These are phyloP conservation scores for Triplophysa tibetana DNA, from an alignment of 2,113 vertebrate species.

Conservation along the genomic window DNA sequence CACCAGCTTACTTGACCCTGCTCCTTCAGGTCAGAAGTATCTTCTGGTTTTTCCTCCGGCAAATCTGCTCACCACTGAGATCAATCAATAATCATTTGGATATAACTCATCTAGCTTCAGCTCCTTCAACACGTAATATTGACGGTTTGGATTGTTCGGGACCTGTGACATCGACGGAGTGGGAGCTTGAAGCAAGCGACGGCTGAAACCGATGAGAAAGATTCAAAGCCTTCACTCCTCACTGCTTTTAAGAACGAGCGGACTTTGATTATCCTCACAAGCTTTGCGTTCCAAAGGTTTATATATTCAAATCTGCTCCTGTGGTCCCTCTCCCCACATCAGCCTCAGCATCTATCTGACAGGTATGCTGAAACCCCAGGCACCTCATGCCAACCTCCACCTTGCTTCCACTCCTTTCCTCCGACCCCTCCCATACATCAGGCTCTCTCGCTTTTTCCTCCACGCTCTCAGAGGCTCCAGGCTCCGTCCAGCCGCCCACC, in stretches of 20 bases:
- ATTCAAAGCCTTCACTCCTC: slow-evolving; percentile 23
- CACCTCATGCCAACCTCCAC: slow-evolving; percentile 45
- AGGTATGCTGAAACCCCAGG: slow-evolving; percentile 50
- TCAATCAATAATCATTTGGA: slow-evolving; percentile 54
- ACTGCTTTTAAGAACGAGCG: slow-evolving; percentile 21
- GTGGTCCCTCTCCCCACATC: slow-evolving; percentile 43
- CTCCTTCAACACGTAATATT: slow-evolving; percentile 6
- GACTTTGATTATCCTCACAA: slow-evolving; percentile 39
- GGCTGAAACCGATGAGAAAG: not conserved
- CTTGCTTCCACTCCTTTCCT: slow-evolving; percentile 19
- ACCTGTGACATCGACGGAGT: not conserved
- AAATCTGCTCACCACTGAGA: slow-evolving; percentile 39
- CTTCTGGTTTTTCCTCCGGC: slow-evolving; percentile 44
- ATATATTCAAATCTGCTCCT: slow-evolving; percentile 46
- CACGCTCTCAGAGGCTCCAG: slow-evolving; percentile 30
- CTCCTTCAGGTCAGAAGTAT: slow-evolving; percentile 36
- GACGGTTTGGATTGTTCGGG: not conserved
- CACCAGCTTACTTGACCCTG: slow-evolving; percentile 51
- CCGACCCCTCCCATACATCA: not conserved
- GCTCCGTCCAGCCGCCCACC: slow-evolving; percentile 49
- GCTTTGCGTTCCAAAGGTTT: slow-evolving; percentile 45
- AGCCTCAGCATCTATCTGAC: slow-evolving; percentile 52
- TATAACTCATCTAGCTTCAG: slow-evolving; percentile 39
- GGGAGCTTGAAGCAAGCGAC: not conserved
- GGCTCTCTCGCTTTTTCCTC: slow-evolving; percentile 33